Percentiles rank a stretch among this genome's conserved stretches.
Evolutionary conservation across 1,140 invertebrate species (phyloP).

Genomic region (Arion vulgaris): DNA sequence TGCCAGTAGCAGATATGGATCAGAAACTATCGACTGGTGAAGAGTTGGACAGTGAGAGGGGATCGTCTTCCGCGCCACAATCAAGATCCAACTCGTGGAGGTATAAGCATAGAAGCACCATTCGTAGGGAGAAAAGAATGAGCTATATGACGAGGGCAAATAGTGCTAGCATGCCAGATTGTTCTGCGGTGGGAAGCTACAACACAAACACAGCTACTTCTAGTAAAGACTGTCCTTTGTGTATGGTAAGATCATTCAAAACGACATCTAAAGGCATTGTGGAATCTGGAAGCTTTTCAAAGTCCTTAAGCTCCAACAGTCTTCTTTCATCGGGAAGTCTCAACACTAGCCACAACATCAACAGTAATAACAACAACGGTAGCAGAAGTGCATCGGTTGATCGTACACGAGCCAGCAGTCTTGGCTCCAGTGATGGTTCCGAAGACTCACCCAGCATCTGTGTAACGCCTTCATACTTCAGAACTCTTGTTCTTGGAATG

Average conservation of each 20-base stretch:
- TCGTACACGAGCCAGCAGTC: background rate
- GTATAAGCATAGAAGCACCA: conserved; percentile 18
- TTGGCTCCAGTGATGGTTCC: conserved; percentile 24
- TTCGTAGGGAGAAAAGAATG: conserved; percentile 19
- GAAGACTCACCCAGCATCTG: conserved; percentile 2
- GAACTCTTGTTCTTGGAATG: conserved; percentile 28
- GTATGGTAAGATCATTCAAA: conserved; percentile 32
- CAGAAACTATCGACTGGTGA: background rate
- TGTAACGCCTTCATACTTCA: conserved; percentile 26
- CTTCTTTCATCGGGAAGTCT: conserved; percentile 36
- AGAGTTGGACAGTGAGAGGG: background rate
- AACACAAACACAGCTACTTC: background rate
- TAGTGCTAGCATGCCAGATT: conserved; percentile 35
- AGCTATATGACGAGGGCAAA: conserved; percentile 15
- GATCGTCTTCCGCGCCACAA: conserved; percentile 10
- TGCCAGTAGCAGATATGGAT: background rate
- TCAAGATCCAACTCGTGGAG: conserved; percentile 32
- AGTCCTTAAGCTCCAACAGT: conserved; percentile 36
- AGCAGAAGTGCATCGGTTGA: conserved; percentile 24
- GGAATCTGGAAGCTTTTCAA: conserved; percentile 26
- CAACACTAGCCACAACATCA: background rate
- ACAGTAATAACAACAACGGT: background rate
- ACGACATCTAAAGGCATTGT: conserved; percentile 37
- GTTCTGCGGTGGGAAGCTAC: background rate
- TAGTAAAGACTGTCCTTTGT: conserved; percentile 25